phyloP scores from a whole-genome alignment of 2,888 invertebrate genomes.

The Oligia fasciuncula region DNA sequence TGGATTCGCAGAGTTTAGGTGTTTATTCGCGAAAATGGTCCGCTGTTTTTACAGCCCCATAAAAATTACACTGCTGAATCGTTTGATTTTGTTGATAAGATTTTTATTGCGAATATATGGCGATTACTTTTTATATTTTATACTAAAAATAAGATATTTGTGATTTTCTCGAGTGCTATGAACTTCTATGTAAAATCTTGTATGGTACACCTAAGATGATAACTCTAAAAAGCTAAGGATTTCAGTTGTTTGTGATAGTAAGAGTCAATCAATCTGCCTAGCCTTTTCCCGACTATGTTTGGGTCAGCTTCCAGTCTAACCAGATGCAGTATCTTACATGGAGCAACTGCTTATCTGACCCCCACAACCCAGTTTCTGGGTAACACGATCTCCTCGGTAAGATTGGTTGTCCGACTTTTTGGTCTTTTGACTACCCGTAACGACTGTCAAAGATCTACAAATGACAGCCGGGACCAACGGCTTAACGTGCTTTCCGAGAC shows the following conservation, averaged over 20 bases:
- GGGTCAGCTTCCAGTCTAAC: background rate
- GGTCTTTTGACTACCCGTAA: background rate
- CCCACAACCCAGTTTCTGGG: no score
- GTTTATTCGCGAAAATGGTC: slow-evolving; percentile 72
- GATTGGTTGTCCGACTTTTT: background rate
- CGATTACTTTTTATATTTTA: slow-evolving; percentile 72
- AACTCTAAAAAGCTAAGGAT: slow-evolving; percentile 27
- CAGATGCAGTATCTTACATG: background rate
- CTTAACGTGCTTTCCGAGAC: background rate
- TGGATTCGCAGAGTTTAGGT: slow-evolving; percentile 53
- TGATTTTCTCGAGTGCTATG: slow-evolving; percentile 38
- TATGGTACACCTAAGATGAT: slow-evolving; percentile 1
- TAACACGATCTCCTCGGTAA: background rate
- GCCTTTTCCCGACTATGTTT: background rate
- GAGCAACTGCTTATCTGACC: no score
- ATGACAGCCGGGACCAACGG: background rate
- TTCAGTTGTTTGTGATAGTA: background rate
- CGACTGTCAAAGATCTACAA: background rate
- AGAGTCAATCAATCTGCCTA: background rate
- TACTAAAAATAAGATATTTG: slow-evolving; percentile 66
- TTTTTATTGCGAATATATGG: slow-evolving; percentile 77
- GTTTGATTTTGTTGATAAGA: slow-evolving; percentile 79
- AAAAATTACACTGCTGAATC: slow-evolving; percentile 81
- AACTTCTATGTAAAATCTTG: slow-evolving; percentile 5
- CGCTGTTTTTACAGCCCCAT: slow-evolving; percentile 78